Evolutionary conservation across 2,797 vertebrate species (phyloP), one percentile per base, ranked within the genome.

Genomic region (Pteropus rufus): DNA sequence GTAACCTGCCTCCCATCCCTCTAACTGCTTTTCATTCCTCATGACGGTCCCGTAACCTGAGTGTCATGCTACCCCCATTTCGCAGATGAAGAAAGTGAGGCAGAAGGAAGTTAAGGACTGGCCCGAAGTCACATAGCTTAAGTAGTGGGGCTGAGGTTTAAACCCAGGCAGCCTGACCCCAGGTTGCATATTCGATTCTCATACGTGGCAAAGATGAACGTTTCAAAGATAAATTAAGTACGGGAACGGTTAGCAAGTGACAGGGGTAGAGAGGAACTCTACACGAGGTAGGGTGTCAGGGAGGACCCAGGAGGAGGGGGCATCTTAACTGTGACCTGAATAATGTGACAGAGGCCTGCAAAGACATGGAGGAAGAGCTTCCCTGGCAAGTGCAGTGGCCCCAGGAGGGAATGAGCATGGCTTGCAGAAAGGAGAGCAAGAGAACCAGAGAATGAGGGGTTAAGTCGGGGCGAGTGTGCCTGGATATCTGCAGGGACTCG

Each of bases 381-480:
- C 65, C 24, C 36, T 29, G n/a, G n/a, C 3, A 34, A 9, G 34
- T 1, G 7, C 29, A 60, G 1, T 2, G 70, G 10, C 14, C 39
- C 12, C 2, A 0, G 65, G 73, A 69, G 9, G 34, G 41, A 64
- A 7, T 36, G 58, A 36, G 9, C 24, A n/a, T 21, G 67, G 6
- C 0, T 0, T 18, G 0, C 9, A 1, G 49, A n/a, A 41, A 26
- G 26, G 44, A 62, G 16, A 60, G 4, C 60, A 21, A 64, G 49
- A n/a, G 90, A n/a, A 39, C 5, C 6, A 6, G 49, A 73, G 60
- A 39, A 6, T 1, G 21, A 24, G 16, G n/a, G 26, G 15, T 1
- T 4, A 3, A 11, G 19, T 11, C 5, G 2, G 1, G 12, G n/a
- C 1, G 10, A 39, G 15, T 7, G 7, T 5, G 2, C 10, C 5